A percentile compares a stretch with the other conserved stretches of the same genome.
Conservation (phyloP, 2,797 vertebrate species). For the Chelonia mydas region DNA sequence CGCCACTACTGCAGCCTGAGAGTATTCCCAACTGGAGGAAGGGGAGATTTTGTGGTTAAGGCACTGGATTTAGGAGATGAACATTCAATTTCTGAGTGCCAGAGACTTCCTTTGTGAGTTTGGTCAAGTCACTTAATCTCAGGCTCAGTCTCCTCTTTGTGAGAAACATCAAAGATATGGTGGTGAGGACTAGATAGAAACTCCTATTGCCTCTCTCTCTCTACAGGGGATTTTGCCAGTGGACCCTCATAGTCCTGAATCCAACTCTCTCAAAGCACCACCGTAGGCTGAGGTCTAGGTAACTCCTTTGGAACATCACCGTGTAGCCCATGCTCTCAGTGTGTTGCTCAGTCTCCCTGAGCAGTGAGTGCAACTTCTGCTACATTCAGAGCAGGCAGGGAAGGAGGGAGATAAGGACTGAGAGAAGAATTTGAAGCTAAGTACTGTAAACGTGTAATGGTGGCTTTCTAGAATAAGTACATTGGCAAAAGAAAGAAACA, state of each 20-base stretch:
- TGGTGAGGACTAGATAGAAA: rapidly evolving
- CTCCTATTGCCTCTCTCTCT: background rate
- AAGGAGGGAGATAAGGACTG: background rate
- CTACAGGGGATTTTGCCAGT: background rate
- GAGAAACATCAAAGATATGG: rapidly evolving
- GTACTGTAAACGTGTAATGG: background rate
- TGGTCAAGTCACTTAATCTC: background rate
- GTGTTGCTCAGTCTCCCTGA: background rate
- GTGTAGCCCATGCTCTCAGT: background rate
- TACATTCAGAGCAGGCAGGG: background rate
- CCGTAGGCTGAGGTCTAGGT: background rate
- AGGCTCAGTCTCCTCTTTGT: background rate
- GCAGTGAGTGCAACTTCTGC: background rate
- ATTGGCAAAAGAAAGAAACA: background rate
- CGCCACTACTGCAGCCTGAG: background rate
- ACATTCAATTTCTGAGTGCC: background rate
- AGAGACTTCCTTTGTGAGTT: background rate
- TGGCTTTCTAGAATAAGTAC: background rate
- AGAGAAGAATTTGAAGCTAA: background rate
- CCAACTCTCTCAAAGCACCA: background rate
- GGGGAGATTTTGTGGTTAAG: background rate
- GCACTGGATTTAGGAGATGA: background rate
- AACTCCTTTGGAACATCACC: background rate
- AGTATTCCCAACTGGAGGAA: background rate
- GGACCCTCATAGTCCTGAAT: background rate